Evolutionary conservation across 2,113 vertebrate species (phyloP).

Genomic region (Miniopterus natalensis): DNA sequence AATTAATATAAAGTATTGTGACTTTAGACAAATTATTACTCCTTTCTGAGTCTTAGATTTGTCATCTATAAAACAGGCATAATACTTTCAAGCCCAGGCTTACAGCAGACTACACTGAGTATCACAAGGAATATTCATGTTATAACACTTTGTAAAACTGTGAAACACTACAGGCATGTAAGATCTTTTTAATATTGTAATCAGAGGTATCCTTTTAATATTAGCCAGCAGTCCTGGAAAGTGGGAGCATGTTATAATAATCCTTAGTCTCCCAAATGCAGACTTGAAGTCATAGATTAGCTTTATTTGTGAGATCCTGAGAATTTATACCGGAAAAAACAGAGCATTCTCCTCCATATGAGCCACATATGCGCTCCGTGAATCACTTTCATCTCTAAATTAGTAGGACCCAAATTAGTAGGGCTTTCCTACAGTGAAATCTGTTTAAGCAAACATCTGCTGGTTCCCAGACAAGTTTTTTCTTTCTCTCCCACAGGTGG

Average conservation of each 20-base stretch:
- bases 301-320: slow-evolving; percentile 69
- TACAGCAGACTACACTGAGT: neutral
- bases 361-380: slow-evolving; percentile 73
- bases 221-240: slow-evolving; percentile 23
- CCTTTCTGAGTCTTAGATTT: slow-evolving; percentile 37
- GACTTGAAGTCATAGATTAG: slow-evolving; percentile 48
- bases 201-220: neutral
- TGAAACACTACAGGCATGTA: neutral
- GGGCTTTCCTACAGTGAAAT: slow-evolving; percentile 80
- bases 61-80: slow-evolving; percentile 15
- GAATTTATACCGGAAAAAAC: slow-evolving; percentile 64
- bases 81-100: neutral
- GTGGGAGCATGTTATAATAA: neutral
- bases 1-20: slow-evolving; percentile 42
- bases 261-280: slow-evolving; percentile 22
- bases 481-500: slow-evolving; percentile 32
- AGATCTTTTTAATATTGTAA: neutral
- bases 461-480: slow-evolving; percentile 60
- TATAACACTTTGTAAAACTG: neutral
- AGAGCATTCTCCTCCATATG: slow-evolving; percentile 65
- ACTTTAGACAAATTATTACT: slow-evolving; percentile 40
- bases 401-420: slow-evolving; percentile 72
- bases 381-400: slow-evolving; percentile 76
- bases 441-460: slow-evolving; percentile 80
- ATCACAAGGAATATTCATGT: neutral